A percentile compares a stretch with the other conserved stretches of the same genome.
Evolutionary conservation across 2,113 vertebrate genomes (phyloP).

Genomic region (Motacilla alba): DNA sequence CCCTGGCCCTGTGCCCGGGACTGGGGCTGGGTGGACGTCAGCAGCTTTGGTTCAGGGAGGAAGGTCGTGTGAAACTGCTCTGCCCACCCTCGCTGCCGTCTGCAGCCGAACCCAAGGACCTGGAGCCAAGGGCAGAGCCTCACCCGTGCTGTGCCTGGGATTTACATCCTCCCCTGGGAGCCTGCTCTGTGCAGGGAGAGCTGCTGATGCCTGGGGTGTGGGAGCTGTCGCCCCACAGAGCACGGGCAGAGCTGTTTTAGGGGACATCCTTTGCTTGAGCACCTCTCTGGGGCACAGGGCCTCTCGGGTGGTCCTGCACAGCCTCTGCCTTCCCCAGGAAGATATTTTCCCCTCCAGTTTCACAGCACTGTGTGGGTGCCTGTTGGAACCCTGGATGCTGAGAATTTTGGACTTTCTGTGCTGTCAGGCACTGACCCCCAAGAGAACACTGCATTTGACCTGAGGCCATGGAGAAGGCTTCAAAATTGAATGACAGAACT

Average conservation of each 20-base stretch:
- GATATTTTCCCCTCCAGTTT: neutral
- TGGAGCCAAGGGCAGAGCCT: neutral
- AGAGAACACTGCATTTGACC: neutral
- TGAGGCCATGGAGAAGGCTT: neutral
- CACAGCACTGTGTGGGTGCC: neutral
- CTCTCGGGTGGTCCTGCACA: neutral
- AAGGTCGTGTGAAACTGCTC: constrained; percentile 61
- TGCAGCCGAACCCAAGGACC: neutral
- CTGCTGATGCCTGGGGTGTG: neutral
- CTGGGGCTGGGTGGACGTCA: constrained; percentile 7
- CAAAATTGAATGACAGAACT: neutral
- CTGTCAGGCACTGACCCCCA: neutral
- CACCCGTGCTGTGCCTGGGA: rapidly evolving
- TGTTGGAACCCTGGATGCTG: neutral
- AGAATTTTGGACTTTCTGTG: neutral
- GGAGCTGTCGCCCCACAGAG: neutral
- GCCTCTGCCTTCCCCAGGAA: neutral
- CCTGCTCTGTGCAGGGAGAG: neutral
- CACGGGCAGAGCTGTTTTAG: neutral
- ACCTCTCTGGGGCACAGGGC: neutral
- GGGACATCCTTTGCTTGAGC: neutral
- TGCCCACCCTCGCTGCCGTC: neutral
- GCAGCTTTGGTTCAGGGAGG: constrained; percentile 60
- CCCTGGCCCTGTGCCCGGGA: neutral
- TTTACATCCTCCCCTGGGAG: neutral